Evolutionary conservation across 2,113 vertebrate species (phyloP), one percentile per base, ranked within the genome.

Genomic region (Micronycteris hirsuta): DNA sequence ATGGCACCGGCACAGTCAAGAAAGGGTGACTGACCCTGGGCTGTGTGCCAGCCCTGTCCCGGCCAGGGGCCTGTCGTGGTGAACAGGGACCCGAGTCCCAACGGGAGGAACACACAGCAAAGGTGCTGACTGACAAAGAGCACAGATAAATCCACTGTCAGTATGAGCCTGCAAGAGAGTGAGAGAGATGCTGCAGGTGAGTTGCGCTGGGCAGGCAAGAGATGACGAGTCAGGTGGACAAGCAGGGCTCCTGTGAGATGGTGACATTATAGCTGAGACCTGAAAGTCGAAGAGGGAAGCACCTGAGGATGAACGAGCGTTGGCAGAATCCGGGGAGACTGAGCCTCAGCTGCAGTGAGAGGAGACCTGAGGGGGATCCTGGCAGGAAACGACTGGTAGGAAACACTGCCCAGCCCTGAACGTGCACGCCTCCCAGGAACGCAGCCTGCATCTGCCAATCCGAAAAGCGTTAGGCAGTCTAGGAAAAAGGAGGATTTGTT

Each of bases 281-380:
- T 28, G 16, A 17, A 19, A 2, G 31, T 1, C 43, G 8, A 19
- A 78, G 20, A 49, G n/a, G 10, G 28, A 81, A 26, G 4, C 22
- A 20, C 17, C 22, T 9, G 19, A 63, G 24, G 56, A 28, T 0
- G 2, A 28, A 33, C 0, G 2, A 28, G 49, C 5, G n/a, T 41
- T 8, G 24, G 47, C 38, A 24, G 58, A 68, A 73, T 36, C 15
- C 8, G 36, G 15, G 47, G 28, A 52, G 56, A 8, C 58, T 4
- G 36, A 65, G 49, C 20, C 22, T 74, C 20, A 7, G 74, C 4
- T 14, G 28, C 74, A 14, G 74, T 5, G 31, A 7, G 2, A 14
- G 19, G 16, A 89, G 43, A 20, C 5, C 22, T 1, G 28, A 54
- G 45, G 73, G 61, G 24, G 1, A 5, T 31, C 49, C 2, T 16